Percentiles rank a stretch among this genome's conserved stretches.
phyloP scores from a whole-genome alignment of 2,888 invertebrate genomes.

The Noctuana brunneofusca region DNA sequence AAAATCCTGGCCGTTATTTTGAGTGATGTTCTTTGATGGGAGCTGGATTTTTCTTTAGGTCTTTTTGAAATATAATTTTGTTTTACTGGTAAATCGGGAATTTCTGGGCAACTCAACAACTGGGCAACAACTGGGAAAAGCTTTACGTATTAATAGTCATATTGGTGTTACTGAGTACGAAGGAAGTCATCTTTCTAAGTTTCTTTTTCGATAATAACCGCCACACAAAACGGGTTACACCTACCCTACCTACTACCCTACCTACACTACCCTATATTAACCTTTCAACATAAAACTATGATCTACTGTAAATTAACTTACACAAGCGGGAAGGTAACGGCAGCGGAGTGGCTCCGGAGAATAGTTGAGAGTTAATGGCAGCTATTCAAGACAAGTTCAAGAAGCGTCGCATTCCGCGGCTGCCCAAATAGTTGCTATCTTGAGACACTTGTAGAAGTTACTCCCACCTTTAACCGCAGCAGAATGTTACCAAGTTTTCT shows the following conservation, averaged over 20 bases:
- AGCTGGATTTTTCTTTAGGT: background rate
- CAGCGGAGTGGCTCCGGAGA: background rate
- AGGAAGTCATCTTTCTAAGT: no score
- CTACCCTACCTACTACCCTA: no score
- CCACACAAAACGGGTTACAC: background rate
- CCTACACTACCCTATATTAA: background rate
- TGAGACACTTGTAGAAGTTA: background rate
- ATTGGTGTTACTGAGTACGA: no score
- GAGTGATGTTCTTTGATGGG: background rate
- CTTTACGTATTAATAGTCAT: no score
- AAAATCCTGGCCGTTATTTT: background rate
- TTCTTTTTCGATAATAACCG: no score
- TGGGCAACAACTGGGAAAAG: no score
- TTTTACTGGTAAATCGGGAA: no score
- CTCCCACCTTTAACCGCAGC: background rate
- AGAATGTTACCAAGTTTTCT: background rate
- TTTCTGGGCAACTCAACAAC: no score
- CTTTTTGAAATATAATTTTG: background rate
- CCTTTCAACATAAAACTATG: background rate
- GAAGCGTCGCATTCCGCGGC: background rate
- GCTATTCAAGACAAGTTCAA: background rate
- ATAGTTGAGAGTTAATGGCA: constrained; percentile 4
- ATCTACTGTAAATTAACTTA: background rate
- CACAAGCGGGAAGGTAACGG: background rate
- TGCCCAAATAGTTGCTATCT: background rate